These are phyloP conservation scores for Trichogramma evanescens DNA, from an alignment of 2,888 invertebrate genomes.

Conservation along the genomic window DNA sequence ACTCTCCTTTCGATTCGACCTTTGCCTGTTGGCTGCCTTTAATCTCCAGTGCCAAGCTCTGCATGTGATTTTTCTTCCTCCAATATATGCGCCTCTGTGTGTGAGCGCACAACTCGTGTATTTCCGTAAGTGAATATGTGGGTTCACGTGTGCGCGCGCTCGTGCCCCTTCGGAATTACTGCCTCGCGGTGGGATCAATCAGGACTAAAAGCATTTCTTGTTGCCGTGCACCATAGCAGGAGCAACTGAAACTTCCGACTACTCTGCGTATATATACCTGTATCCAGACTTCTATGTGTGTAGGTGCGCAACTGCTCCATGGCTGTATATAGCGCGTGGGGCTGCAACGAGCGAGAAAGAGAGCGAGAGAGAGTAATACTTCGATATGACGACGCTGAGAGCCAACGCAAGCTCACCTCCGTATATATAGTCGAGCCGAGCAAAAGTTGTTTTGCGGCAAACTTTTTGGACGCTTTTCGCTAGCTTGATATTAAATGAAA, in stretches of 20 bases:
- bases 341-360: neutral
- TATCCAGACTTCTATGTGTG: no score
- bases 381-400: neutral
- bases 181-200: slow-evolving; percentile 13
- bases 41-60: slow-evolving; percentile 12
- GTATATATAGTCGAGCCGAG: no score
- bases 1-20: neutral
- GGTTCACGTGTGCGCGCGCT: no score
- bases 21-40: slow-evolving; percentile 4
- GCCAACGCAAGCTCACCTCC: no score
- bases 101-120: neutral
- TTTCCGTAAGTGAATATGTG: slow-evolving; percentile 1
- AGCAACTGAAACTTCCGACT: no score
- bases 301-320: neutral
- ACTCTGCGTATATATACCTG: no score
- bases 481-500: no score
- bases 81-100: no score
- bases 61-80: slow-evolving; percentile 21
- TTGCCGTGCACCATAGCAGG: neutral
- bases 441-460: no score
- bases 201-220: slow-evolving; percentile 20
- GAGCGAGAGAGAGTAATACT: slow-evolving; percentile 8
- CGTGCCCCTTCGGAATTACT: no score
- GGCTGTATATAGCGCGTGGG: neutral
- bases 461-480: no score